phyloP scores from a whole-genome alignment of 2,888 invertebrate genomes.

The Drosophila mercatorum region DNA sequence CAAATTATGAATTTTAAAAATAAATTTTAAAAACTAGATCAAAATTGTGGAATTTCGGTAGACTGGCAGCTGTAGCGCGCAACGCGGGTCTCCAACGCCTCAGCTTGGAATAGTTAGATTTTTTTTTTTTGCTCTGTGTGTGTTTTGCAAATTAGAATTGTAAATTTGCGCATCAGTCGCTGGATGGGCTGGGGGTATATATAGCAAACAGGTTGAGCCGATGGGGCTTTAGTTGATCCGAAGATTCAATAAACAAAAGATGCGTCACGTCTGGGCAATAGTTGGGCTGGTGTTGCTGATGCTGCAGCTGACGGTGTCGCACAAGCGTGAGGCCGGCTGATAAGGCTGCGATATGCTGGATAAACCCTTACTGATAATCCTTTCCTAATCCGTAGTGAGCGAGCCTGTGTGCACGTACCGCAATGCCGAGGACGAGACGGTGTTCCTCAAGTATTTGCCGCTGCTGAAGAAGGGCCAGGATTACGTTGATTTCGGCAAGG shows the following conservation, averaged over 20 bases:
- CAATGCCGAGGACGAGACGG: slow-evolving; percentile 76
- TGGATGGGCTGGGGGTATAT: slow-evolving; percentile 43
- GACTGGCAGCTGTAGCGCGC: slow-evolving; percentile 6
- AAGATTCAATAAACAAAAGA: slow-evolving; percentile 33
- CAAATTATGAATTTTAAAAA: too few species aligned
- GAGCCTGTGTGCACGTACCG: slow-evolving; percentile 80
- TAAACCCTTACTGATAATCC: too few species aligned
- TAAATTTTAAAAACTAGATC: too few species aligned
- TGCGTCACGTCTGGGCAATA: slow-evolving; percentile 40
- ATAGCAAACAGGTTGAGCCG: slow-evolving; percentile 63
- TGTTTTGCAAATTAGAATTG: slow-evolving; percentile 21
- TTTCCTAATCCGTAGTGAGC: slow-evolving; percentile 40
- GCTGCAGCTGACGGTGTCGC: slow-evolving; percentile 16
- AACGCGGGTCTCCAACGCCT: not conserved
- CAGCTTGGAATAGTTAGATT: not conserved
- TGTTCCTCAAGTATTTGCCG: slow-evolving; percentile 80
- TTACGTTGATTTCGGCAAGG: slow-evolving; percentile 78
- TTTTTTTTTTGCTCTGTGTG: not conserved
- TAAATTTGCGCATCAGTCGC: slow-evolving; percentile 24
- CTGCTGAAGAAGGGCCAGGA: slow-evolving; percentile 73
- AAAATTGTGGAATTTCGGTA: too few species aligned
- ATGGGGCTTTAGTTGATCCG: slow-evolving; percentile 34
- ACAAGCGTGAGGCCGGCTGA: slow-evolving; percentile 30
- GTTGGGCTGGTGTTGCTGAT: slow-evolving; percentile 35
- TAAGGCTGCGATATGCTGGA: not conserved